Percentiles rank a stretch among this genome's conserved stretches.
phyloP scores from a whole-genome alignment of 1,140 invertebrate genomes.

The Homarus americanus region DNA sequence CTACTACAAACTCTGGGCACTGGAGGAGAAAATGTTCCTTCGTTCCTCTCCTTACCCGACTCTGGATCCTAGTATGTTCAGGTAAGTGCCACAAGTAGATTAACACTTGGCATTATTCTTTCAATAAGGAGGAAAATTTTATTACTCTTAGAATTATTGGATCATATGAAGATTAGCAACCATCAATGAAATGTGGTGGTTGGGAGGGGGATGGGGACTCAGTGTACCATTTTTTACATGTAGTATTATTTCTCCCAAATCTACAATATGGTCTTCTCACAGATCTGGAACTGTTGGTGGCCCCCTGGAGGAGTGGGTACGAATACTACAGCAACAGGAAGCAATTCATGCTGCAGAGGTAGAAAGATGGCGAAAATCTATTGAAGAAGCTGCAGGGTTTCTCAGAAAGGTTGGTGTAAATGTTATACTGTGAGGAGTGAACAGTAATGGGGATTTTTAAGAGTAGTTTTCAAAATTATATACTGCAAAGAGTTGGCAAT shows the following conservation, averaged over 20 bases:
- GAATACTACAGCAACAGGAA: constrained; percentile 87
- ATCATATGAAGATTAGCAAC: no score
- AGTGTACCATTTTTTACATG: no score
- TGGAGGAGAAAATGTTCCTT: constrained; percentile 80
- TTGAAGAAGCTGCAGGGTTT: constrained; percentile 64
- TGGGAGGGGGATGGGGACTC: no score
- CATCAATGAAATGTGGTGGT: no score
- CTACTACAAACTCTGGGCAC: constrained; percentile 87
- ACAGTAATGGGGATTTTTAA: no score
- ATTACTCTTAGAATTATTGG: no score
- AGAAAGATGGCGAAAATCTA: constrained; percentile 84
- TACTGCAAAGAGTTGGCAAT: no score
- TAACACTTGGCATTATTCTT: no score
- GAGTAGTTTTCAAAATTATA: no score
- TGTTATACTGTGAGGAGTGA: not conserved
- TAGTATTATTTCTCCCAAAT: no score
- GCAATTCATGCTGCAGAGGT: constrained; percentile 86
- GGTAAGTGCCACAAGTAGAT: no score
- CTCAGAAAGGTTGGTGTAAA: constrained; percentile 58
- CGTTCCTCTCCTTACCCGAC: constrained; percentile 66
- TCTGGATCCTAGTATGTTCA: constrained; percentile 70
- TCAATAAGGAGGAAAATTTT: no score
- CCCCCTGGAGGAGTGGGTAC: constrained; percentile 86
- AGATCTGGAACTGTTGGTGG: constrained; percentile 82
- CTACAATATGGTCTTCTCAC: constrained; percentile 60